Conservation (phyloP, 2,797 vertebrate species). For the Crenuchus spilurus region DNA sequence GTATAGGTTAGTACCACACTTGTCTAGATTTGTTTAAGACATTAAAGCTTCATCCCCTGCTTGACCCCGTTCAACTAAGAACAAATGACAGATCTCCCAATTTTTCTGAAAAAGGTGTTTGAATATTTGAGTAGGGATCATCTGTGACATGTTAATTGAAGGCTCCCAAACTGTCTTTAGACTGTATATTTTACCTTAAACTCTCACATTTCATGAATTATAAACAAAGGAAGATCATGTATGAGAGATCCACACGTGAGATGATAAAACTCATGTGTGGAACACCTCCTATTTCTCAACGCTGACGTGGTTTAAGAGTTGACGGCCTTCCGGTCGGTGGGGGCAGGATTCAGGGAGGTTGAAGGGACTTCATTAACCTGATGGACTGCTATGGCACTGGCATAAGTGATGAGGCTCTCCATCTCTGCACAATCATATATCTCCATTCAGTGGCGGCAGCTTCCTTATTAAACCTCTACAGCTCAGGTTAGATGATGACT, state of each 20-base stretch:
- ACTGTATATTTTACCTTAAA: too few species aligned
- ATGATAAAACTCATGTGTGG: background rate
- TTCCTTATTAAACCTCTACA: conserved; percentile 19
- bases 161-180: too few species aligned
- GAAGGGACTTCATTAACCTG: conserved; percentile 47
- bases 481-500: conserved; percentile 23
- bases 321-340: background rate
- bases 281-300: background rate
- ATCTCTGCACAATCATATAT: conserved; percentile 47
- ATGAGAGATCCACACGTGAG: background rate
- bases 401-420: conserved; percentile 42
- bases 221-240: too few species aligned
- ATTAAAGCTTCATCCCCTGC: too few species aligned
- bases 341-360: conserved; percentile 5
- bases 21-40: too few species aligned
- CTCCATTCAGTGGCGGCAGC: conserved; percentile 5
- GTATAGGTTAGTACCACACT: too few species aligned
- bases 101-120: too few species aligned
- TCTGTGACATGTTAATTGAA: too few species aligned
- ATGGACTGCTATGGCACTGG: conserved; percentile 8
- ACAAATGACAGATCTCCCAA: too few species aligned
- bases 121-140: too few species aligned
- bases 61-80: too few species aligned
- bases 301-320: background rate
- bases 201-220: too few species aligned